A percentile compares a stretch with the other conserved stretches of the same genome.
phyloP scores from a whole-genome alignment of 1,140 invertebrate species.

The Sipha flava region DNA sequence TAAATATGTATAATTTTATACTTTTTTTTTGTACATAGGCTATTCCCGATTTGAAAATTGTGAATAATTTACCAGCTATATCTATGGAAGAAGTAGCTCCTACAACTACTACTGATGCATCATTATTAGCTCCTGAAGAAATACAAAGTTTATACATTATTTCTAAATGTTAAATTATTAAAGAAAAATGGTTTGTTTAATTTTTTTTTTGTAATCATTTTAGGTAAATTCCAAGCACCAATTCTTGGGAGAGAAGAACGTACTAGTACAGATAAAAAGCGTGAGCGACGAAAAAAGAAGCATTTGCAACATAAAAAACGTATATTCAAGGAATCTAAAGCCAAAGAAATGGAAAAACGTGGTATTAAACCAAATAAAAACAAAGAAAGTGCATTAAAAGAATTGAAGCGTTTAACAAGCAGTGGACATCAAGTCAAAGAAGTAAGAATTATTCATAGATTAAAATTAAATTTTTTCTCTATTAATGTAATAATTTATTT shows the following conservation, averaged over 20 bases:
- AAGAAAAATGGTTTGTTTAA: not conserved
- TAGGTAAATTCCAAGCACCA: slow-evolving; percentile 66
- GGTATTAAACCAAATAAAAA: slow-evolving; percentile 4
- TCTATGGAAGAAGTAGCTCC: slow-evolving; percentile 94
- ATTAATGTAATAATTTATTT: slow-evolving; percentile 40
- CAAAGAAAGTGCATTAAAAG: not conserved
- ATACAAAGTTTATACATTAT: slow-evolving; percentile 55
- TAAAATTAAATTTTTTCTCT: too few relatives aligned
- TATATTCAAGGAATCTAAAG: slow-evolving; percentile 45
- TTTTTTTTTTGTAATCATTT: slow-evolving; percentile 35
- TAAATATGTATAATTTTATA: too few relatives aligned
- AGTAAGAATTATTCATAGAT: too few relatives aligned
- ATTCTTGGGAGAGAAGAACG: slow-evolving; percentile 71
- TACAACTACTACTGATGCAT: slow-evolving; percentile 69
- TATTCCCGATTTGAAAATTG: slow-evolving; percentile 78
- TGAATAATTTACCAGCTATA: slow-evolving; percentile 85
- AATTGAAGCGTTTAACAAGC: slow-evolving; percentile 12
- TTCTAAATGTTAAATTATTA: not conserved
- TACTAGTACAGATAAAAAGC: slow-evolving; percentile 77
- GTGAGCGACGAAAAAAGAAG: slow-evolving; percentile 82
- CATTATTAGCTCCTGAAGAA: slow-evolving; percentile 89
- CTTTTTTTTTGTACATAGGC: slow-evolving; percentile 47
- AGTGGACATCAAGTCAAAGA: not conserved
- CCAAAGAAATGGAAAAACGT: slow-evolving; percentile 47
- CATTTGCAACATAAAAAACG: slow-evolving; percentile 54